A percentile compares a stretch with the other conserved stretches of the same genome.
Conservation (phyloP, 2,888 invertebrate genomes). For the Pelosia muscerda region DNA sequence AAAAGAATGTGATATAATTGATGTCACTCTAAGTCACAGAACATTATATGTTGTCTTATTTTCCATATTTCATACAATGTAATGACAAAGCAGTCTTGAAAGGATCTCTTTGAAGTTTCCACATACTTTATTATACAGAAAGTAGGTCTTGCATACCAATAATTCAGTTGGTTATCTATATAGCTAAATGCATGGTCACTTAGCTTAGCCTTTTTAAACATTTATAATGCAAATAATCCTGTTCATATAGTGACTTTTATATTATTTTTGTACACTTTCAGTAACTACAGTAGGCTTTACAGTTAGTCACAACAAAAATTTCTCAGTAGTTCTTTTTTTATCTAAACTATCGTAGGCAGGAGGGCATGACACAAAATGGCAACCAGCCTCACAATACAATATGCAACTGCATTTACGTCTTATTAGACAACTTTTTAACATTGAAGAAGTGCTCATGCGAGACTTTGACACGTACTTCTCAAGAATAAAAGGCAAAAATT, state of each 20-base stretch:
- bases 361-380: slow-evolving; percentile 85
- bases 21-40: not conserved
- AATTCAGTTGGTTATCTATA: slow-evolving; percentile 35
- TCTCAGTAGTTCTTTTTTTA: slow-evolving; percentile 79
- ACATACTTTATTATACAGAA: slow-evolving; percentile 39
- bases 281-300: slow-evolving; percentile 53
- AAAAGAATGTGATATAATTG: not conserved
- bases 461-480: slow-evolving; percentile 66
- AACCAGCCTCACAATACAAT: slow-evolving; percentile 80
- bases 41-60: slow-evolving; percentile 11
- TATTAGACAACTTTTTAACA: slow-evolving; percentile 63
- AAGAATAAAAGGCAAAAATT: slow-evolving; percentile 61
- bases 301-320: slow-evolving; percentile 69
- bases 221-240: slow-evolving; percentile 25
- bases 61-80: slow-evolving; percentile 22
- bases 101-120: slow-evolving; percentile 31
- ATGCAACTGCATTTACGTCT: slow-evolving; percentile 78
- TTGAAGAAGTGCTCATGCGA: slow-evolving; percentile 46
- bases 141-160: slow-evolving; percentile 56
- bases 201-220: slow-evolving; percentile 27
- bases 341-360: slow-evolving; percentile 81
- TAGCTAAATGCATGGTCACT: slow-evolving; percentile 32
- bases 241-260: slow-evolving; percentile 27
- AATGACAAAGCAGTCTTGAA: slow-evolving; percentile 44
- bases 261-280: slow-evolving; percentile 42